Base-by-base conservation (phyloP, 2,797 vertebrate genomes). In the Hypotaenidia okinawae region DNA sequence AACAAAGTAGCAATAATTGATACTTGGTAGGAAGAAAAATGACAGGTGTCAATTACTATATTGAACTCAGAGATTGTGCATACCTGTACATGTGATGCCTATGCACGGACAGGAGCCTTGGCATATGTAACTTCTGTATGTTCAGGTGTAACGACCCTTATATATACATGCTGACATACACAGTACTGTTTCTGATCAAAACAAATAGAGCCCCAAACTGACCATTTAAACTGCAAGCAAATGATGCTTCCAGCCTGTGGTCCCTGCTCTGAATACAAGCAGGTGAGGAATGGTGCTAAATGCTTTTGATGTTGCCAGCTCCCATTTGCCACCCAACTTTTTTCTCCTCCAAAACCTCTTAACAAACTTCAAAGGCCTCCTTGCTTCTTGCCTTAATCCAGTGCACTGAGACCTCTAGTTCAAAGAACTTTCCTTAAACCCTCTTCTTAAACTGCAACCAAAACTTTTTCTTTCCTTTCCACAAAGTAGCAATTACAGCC, bases 401-500 rank as follows among this genome's bases (percentile, higher is more conserved):
- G 98, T 98, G 98, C 98, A 98, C 98, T 98, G 98, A 98, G 98
- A 98, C 98, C 98, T 99, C 98, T 98, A 99, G 99, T 99, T 99
- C 99, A 99, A 99, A 99, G 99, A 98, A 98, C 97, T 98, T 98
- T 97, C 97, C 98, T 98, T 98, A 98, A 98, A 98, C 97, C 98
- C 98, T 98, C 98, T 98, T 98, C 98, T 98, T 98, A 98, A 98
- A 98, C 97, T 96, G 97, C 98, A 99, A 99, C 98, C 98, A 98
- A 98, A 99, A 99, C 98, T 99, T 99, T 99, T 98, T 97, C 97
- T 98, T 98, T 98, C 98, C 98, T 98, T 98, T 98, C 98, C 98
- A 98, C 98, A 98, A 98, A 99, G 98, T 98, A 99, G 98, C 99
- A 99, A 99, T 99, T 99, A 99, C 98, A 99, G 98, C 98, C 98